Conservation (phyloP, 1,140 invertebrate species). For the Eurytemora carolleeae region DNA sequence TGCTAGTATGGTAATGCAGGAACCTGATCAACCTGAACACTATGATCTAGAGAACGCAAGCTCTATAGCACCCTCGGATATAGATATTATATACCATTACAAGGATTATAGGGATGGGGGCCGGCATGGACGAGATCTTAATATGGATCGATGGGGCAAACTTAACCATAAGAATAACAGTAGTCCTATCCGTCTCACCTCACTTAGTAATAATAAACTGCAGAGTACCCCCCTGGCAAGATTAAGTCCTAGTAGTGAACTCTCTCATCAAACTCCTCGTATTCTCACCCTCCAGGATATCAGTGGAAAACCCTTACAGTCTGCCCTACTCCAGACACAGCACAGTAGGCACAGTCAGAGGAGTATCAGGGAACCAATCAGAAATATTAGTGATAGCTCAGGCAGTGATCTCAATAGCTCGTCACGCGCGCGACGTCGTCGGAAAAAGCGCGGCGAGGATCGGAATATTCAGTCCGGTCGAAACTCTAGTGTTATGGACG, state of each 20-base stretch:
- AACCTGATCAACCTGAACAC: slow-evolving; percentile 73
- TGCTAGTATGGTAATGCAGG: too few relatives aligned
- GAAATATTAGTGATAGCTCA: too few relatives aligned
- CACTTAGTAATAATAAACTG: slow-evolving; percentile 21
- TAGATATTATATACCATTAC: slow-evolving; percentile 89
- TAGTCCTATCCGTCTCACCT: slow-evolving; percentile 18
- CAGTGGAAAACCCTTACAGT: slow-evolving; percentile 71
- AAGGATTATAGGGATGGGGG: slow-evolving; percentile 65
- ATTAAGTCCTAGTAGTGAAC: slow-evolving; percentile 69
- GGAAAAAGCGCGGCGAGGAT: too few relatives aligned
- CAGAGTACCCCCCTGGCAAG: slow-evolving; percentile 73
- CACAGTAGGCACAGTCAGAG: too few relatives aligned
- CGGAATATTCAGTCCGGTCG: too few relatives aligned
- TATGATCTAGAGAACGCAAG: slow-evolving; percentile 93
- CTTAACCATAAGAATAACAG: slow-evolving; percentile 19
- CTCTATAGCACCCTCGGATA: slow-evolving; percentile 88
- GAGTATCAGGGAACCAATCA: too few relatives aligned
- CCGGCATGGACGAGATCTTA: slow-evolving; percentile 23
- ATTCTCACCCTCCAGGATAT: slow-evolving; percentile 75
- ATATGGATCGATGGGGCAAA: slow-evolving; percentile 40
- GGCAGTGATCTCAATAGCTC: slow-evolving; percentile 12
- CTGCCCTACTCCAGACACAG: slow-evolving; percentile 41
- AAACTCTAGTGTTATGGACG: too few relatives aligned
- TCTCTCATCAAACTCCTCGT: slow-evolving; percentile 68
- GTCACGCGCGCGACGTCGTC: slow-evolving; percentile 16